Conservation (phyloP, 2,797 vertebrate genomes). For the Caiman crocodilus region DNA sequence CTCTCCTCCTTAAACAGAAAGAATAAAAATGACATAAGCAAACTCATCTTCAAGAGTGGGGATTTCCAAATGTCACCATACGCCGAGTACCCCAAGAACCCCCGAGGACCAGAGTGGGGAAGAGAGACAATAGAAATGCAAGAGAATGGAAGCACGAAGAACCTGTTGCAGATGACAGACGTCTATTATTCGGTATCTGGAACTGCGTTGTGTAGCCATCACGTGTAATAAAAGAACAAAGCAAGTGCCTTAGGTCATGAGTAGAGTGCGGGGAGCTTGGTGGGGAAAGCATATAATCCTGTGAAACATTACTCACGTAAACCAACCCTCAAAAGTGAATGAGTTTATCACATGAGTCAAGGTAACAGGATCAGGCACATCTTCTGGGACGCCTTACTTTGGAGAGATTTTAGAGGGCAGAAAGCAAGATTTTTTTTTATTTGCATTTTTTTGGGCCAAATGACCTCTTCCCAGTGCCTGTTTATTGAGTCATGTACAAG, state of each 20-base stretch:
- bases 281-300: neutral
- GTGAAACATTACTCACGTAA: neutral
- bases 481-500: neutral
- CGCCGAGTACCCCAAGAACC: slow-evolving; percentile 93
- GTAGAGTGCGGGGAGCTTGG: neutral
- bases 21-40: slow-evolving; percentile 98
- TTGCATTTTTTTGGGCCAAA: neutral
- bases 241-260: neutral
- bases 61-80: slow-evolving; percentile 98
- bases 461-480: neutral
- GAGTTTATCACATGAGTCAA: neutral
- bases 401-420: neutral
- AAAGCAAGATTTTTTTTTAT: neutral
- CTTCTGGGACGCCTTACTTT: neutral
- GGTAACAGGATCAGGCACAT: neutral
- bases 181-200: slow-evolving; percentile 94
- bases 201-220: no score
- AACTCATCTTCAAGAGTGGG: slow-evolving; percentile 98
- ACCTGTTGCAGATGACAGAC: slow-evolving; percentile 97
- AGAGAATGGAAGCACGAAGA: slow-evolving; percentile 99
- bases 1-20: slow-evolving; percentile 84
- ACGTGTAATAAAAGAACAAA: neutral
- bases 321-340: neutral
- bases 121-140: slow-evolving; percentile 99
- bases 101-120: slow-evolving; percentile 94